Base-by-base conservation (phyloP, 2,113 vertebrate genomes). In the Cottus gobio region DNA sequence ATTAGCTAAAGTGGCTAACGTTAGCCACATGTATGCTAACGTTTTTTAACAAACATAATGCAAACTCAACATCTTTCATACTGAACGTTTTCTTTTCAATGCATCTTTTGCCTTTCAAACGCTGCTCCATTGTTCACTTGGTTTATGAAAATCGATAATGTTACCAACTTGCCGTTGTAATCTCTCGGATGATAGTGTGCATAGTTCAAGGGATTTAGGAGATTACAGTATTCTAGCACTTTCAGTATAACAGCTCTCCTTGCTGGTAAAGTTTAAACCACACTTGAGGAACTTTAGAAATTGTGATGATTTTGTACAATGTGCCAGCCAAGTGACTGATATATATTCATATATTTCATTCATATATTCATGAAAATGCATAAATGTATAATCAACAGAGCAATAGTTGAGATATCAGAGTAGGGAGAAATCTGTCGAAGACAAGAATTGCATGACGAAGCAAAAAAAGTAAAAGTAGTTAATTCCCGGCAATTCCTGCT, bases 371-470 rank as follows among this genome's bases (percentile, higher is more conserved):
- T 85, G 54, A 68, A 67, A 76, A 72, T 44, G 44, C 71, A 54
- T 63, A 68, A 58, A 64, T 66, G 71, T 48, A n/a, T 68, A 65
- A 67, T 61, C 58, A 65, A 65, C 24, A 52, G 26, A 63, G 57
- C 58, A 73, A 44, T 57, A 64, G 61, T 31, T 31, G 34, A 74
- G 56, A 62, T 48, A 60, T 52, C 20, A 56, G 56, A 85, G 75
- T 16, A 31, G 42, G 44, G 10, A 28, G 20, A 75, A 75, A 69
- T 81, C 22, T 89, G 30, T 67, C 31, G 70, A 37, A 79, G 82
- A 79, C 80, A 87, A 72, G 80, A 91, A 87, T 90, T 91, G 92
- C 75, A 85, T 93, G 92, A 93, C 76, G n/a, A 87, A 90, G 91
- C 89, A 34, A 34, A 34, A 34, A n/a, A 5, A 89, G 80, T 92